Percentiles rank a stretch among this genome's conserved stretches.
Conservation (phyloP, 2,888 invertebrate genomes). For the Callosobruchus maculatus region DNA sequence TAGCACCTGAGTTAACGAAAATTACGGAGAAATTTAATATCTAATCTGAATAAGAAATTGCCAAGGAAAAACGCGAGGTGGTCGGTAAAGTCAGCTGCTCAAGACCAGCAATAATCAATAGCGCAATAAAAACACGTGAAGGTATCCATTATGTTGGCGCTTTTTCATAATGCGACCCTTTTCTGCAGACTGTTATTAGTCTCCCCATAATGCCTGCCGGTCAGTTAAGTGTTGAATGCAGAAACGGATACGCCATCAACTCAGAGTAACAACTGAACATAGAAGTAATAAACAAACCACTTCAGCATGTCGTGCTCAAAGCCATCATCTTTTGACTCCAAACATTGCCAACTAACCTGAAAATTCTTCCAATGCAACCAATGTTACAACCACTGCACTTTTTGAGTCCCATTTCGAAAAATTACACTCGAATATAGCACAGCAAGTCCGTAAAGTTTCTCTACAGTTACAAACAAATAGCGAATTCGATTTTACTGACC, state of each 20-base stretch:
- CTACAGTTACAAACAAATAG: no score
- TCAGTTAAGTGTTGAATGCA: not conserved
- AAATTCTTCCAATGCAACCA: no score
- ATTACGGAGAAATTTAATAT: slow-evolving; percentile 31
- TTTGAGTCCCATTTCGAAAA: no score
- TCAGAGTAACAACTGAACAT: no score
- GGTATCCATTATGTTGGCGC: not conserved
- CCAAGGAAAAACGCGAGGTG: slow-evolving; percentile 17
- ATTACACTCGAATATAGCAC: no score
- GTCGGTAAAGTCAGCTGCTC: slow-evolving; percentile 1
- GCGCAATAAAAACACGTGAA: slow-evolving; percentile 7
- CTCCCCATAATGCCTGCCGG: not conserved
- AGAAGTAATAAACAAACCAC: no score
- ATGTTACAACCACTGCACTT: no score
- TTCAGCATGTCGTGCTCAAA: no score
- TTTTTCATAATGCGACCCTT: not conserved
- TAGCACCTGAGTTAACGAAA: slow-evolving; percentile 43
- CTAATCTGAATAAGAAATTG: slow-evolving; percentile 32
- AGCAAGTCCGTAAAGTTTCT: no score
- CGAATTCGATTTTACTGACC: no score
- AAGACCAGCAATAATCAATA: slow-evolving; percentile 16
- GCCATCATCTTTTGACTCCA: no score
- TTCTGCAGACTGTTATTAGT: not conserved
- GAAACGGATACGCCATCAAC: not conserved
- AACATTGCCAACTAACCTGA: no score